A percentile compares a stretch with the other conserved stretches of the same genome.
Evolutionary conservation across 2,888 invertebrate species (phyloP).

Genomic region (Petrophora chlorosata): DNA sequence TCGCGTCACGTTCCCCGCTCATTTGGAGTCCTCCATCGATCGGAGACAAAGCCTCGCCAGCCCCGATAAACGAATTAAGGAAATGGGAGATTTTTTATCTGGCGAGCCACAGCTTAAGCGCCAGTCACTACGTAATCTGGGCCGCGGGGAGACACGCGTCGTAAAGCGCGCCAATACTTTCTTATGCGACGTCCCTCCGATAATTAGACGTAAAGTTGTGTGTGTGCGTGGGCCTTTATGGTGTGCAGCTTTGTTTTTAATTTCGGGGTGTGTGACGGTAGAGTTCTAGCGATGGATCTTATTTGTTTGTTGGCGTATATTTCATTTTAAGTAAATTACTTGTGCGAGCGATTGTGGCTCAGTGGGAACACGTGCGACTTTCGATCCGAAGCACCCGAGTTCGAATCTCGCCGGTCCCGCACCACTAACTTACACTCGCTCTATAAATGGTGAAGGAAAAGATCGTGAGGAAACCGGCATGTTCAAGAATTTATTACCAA

Average conservation of each 20-base stretch:
- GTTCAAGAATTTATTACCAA: too few relatives aligned
- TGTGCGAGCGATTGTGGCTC: too few relatives aligned
- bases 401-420: too few relatives aligned
- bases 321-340: too few relatives aligned
- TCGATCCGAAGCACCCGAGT: too few relatives aligned
- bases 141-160: conserved; percentile 69
- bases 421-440: too few relatives aligned
- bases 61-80: conserved; percentile 84
- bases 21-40: conserved; percentile 81
- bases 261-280: conserved; percentile 44
- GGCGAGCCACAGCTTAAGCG: background rate
- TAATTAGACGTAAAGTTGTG: conserved; percentile 75
- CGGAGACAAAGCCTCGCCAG: conserved; percentile 81
- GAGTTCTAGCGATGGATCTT: conserved; percentile 7
- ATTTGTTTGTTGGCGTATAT: too few relatives aligned
- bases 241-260: conserved; percentile 73
- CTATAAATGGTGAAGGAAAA: too few relatives aligned
- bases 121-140: background rate
- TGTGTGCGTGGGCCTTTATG: conserved; percentile 66
- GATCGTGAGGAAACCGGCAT: too few relatives aligned
- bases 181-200: conserved; percentile 83
- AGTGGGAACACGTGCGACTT: too few relatives aligned
- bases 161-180: conserved; percentile 83
- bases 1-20: conserved; percentile 79
- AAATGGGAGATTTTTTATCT: conserved; percentile 78